Percentiles rank a stretch among this genome's conserved stretches.
Conservation (phyloP, 2,888 invertebrate genomes). For the Silvanus unidentatus region DNA sequence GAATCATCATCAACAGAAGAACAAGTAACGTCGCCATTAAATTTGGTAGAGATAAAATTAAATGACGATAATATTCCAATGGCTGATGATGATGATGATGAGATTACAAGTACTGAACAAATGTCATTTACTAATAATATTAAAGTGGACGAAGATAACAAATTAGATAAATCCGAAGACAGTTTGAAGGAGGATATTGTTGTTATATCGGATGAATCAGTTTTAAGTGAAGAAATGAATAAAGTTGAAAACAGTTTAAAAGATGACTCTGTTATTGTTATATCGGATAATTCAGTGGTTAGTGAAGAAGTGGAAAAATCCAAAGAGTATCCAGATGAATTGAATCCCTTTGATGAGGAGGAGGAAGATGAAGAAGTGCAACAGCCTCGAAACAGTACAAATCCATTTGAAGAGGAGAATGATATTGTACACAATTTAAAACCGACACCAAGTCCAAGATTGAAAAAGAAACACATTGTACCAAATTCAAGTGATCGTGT, state of each 20-base stretch:
- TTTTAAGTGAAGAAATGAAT: slow-evolving; percentile 1
- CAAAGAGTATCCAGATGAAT: slow-evolving; percentile 59
- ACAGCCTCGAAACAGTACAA: not conserved
- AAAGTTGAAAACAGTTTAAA: slow-evolving; percentile 8
- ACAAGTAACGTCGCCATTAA: too few species aligned
- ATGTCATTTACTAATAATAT: not conserved
- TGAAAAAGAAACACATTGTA: slow-evolving; percentile 24
- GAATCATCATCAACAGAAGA: slow-evolving; percentile 41
- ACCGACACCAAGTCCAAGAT: slow-evolving; percentile 28
- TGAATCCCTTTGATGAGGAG: slow-evolving; percentile 80
- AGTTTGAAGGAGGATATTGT: slow-evolving; percentile 4
- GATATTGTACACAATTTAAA: slow-evolving; percentile 20
- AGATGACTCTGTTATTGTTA: slow-evolving; percentile 4
- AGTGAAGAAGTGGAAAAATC: slow-evolving; percentile 1
- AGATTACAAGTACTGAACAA: not conserved
- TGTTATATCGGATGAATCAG: not conserved
- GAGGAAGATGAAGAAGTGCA: slow-evolving; percentile 48
- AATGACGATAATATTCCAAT: too few species aligned
- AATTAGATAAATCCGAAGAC: slow-evolving; percentile 5
- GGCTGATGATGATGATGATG: too few species aligned
- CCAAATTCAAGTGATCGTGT: slow-evolving; percentile 15
- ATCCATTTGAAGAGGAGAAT: slow-evolving; percentile 42
- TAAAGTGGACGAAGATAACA: too few species aligned
- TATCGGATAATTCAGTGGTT: not conserved
- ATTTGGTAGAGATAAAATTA: too few species aligned